Percentiles rank a stretch among this genome's conserved stretches.
Evolutionary conservation across 1,140 invertebrate genomes (phyloP).

Genomic region (Atta colombica): DNA sequence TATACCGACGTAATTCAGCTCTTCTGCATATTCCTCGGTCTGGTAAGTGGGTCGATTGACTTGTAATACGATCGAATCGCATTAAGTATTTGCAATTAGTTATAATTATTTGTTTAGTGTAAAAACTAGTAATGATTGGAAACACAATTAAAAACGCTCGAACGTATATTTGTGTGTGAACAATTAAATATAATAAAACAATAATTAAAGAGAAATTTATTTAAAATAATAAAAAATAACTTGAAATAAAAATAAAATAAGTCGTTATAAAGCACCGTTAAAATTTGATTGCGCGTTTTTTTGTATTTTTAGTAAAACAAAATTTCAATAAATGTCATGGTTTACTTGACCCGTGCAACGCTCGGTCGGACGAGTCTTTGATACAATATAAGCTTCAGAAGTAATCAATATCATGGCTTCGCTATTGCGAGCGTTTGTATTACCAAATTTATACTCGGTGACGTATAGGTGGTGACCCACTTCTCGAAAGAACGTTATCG

Average conservation of each 20-base stretch:
- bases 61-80: not conserved
- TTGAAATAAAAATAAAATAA: not conserved
- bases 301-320: not conserved
- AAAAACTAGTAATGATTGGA: not conserved
- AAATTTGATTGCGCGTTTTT: not conserved
- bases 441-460: slow-evolving; percentile 65
- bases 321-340: slow-evolving; percentile 24
- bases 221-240: not conserved
- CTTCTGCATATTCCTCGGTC: slow-evolving; percentile 98
- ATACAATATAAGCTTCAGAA: not conserved
- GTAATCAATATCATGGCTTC: slow-evolving; percentile 58
- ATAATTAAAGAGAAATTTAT: not conserved
- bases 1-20: slow-evolving; percentile 99
- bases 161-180: not conserved
- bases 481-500: slow-evolving; percentile 55
- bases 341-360: slow-evolving; percentile 17
- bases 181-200: not conserved
- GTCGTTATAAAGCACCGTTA: not conserved
- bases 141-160: not conserved
- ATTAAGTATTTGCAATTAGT: not conserved
- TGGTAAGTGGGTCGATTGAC: slow-evolving; percentile 88
- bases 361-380: slow-evolving; percentile 1
- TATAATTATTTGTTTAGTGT: slow-evolving; percentile 7
- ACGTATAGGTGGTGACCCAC: slow-evolving; percentile 61
- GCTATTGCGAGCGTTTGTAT: slow-evolving; percentile 59